Evolutionary conservation across 2,797 vertebrate genomes (phyloP).

Genomic region (Cyprinella venusta): DNA sequence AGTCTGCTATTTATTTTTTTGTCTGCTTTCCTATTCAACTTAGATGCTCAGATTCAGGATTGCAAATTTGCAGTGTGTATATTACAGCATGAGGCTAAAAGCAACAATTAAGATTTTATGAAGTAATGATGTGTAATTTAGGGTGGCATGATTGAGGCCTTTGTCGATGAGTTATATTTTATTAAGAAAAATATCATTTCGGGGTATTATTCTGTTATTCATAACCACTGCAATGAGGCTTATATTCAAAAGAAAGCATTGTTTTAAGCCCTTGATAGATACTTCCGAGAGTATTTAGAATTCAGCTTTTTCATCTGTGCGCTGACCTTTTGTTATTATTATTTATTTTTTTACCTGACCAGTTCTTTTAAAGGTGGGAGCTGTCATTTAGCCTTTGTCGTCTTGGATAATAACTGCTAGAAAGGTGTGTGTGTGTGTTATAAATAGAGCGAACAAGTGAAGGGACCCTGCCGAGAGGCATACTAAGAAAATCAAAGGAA

Average conservation of each 20-base stretch:
- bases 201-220: conserved; percentile 9
- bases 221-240: neutral
- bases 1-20: neutral
- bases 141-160: neutral
- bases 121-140: conserved; percentile 36
- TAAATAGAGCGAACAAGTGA: neutral
- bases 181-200: neutral
- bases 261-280: neutral
- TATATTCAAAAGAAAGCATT: neutral
- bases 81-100: conserved; percentile 1
- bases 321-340: conserved; percentile 53
- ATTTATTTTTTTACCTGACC: conserved; percentile 55
- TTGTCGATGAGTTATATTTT: conserved; percentile 9
- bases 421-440: conserved; percentile 2
- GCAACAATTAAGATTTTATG: conserved; percentile 11
- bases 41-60: conserved; percentile 2
- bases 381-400: conserved; percentile 59
- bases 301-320: conserved; percentile 60
- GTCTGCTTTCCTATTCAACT: neutral
- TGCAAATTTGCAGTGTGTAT: neutral
- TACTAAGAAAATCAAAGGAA: neutral
- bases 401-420: conserved; percentile 48
- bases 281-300: conserved; percentile 56
- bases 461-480: conserved; percentile 1
- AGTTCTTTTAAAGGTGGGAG: conserved; percentile 53